Percentiles rank a stretch among this genome's conserved stretches.
Evolutionary conservation across 1,140 invertebrate species (phyloP).

Genomic region (Aphaenogaster ashmeadi): DNA sequence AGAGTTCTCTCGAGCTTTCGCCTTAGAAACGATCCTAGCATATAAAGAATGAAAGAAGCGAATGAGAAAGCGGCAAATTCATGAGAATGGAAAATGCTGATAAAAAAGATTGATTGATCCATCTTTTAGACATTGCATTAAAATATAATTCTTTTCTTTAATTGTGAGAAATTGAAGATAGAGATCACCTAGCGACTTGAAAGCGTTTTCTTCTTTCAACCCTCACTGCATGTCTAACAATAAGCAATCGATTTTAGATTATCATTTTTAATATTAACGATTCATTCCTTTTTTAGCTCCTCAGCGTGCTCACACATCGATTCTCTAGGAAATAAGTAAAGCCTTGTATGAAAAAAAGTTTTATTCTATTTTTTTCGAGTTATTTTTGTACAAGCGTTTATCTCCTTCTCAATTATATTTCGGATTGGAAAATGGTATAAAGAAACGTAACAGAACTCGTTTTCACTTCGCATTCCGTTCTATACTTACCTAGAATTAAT

Average conservation of each 20-base stretch:
- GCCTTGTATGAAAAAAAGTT: not conserved
- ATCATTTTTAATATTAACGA: slow-evolving; percentile 9
- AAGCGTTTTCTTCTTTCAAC: not conserved
- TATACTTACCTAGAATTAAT: not conserved
- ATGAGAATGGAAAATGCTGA: not conserved
- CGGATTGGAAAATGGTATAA: not conserved
- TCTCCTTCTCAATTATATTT: not conserved
- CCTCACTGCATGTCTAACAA: not conserved
- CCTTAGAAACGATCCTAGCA: not conserved
- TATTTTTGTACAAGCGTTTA: not conserved
- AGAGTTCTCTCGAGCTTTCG: not conserved
- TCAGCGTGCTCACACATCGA: not conserved
- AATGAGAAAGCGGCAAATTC: not conserved
- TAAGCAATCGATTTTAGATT: slow-evolving; percentile 8
- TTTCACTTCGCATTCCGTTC: not conserved
- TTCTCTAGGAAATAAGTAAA: not conserved
- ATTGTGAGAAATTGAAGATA: not conserved
- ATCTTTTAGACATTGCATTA: not conserved
- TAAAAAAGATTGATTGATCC: not conserved
- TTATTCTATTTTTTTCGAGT: not conserved
- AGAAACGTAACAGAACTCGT: not conserved
- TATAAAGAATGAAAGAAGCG: not conserved
- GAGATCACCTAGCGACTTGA: not conserved
- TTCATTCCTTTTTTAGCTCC: not conserved
- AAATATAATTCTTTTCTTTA: slow-evolving; percentile 7